Conservation (phyloP, 2,113 vertebrate species). For the Pteronura brasiliensis region DNA sequence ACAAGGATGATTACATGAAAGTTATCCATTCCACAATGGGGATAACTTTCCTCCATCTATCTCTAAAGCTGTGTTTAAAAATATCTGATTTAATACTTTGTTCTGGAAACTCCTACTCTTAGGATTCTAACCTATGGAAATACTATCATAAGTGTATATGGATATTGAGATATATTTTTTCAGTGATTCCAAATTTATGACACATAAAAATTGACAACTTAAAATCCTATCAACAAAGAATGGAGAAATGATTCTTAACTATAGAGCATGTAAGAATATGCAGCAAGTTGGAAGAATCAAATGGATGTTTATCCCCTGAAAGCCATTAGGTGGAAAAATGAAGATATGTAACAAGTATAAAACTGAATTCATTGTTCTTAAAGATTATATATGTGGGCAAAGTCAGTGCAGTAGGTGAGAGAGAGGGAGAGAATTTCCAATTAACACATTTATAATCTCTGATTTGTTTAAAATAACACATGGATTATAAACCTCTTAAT, state of each 20-base stretch:
- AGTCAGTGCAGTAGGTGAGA: neutral
- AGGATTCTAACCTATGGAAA: neutral
- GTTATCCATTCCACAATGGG: neutral
- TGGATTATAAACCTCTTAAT: neutral
- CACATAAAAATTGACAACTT: neutral
- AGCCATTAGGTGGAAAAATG: neutral
- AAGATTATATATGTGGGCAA: neutral
- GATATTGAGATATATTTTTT: neutral
- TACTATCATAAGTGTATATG: neutral
- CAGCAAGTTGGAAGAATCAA: neutral
- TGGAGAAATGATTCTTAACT: neutral
- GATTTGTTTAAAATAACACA: neutral
- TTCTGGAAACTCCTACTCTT: neutral
- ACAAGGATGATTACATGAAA: neutral
- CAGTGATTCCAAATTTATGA: neutral
- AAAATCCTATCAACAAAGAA: neutral
- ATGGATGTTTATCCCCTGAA: neutral
- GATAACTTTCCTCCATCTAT: neutral
- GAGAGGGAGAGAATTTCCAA: neutral
- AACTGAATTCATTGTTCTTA: neutral
- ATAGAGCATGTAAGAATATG: neutral
- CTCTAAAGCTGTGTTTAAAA: neutral
- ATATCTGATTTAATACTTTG: neutral
- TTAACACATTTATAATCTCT: neutral
- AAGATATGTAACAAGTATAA: neutral